Percentiles rank a stretch among this genome's conserved stretches.
These are phyloP conservation scores for Nesoenas mayeri DNA, from an alignment of 2,113 vertebrate genomes.

Conservation along the genomic window DNA sequence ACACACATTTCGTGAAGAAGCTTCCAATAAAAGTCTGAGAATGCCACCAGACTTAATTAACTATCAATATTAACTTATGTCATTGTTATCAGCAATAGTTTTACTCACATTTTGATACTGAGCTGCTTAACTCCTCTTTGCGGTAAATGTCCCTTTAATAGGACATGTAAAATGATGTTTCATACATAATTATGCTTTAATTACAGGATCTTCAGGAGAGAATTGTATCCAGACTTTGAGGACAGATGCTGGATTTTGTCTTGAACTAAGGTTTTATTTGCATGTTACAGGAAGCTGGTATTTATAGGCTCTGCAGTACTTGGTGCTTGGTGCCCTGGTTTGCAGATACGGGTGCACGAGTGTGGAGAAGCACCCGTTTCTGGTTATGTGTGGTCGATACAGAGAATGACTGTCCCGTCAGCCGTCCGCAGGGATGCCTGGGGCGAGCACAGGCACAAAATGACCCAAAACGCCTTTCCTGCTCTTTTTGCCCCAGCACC, in stretches of 20 bases:
- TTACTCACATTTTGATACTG: not conserved
- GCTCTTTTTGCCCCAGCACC: rapidly evolving
- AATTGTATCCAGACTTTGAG: not conserved
- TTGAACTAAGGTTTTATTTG: not conserved
- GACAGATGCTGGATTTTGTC: not conserved
- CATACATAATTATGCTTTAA: not conserved
- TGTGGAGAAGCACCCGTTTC: not conserved
- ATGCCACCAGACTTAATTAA: not conserved
- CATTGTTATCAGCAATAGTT: not conserved
- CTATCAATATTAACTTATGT: not conserved
- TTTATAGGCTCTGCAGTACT: not conserved
- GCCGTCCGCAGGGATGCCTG: not conserved
- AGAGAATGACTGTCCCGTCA: too few species aligned
- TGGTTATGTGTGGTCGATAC: rapidly evolving
- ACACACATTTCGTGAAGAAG: not conserved
- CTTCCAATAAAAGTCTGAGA: not conserved
- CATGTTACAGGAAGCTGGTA: not conserved
- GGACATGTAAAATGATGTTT: not conserved
- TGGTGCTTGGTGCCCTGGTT: not conserved
- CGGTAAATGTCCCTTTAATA: not conserved
- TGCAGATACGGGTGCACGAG: not conserved
- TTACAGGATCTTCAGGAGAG: not conserved
- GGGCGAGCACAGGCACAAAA: not conserved
- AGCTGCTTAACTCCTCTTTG: not conserved
- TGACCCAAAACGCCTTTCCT: not conserved